Conservation (phyloP, 2,113 vertebrate species). For the Campylomormyrus tamandua region DNA sequence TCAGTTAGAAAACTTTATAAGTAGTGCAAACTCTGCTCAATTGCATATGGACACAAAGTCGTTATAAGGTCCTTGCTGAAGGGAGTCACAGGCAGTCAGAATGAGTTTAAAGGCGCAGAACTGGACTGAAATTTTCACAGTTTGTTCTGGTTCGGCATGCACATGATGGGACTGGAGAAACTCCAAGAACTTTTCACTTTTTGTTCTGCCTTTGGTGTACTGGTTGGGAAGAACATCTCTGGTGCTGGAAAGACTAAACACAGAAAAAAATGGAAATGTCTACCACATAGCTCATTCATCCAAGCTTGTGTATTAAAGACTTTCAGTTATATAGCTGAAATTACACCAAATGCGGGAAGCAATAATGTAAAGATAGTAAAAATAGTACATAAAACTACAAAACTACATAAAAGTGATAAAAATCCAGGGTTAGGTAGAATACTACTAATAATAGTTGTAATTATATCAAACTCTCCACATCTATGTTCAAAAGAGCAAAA, state of each 20-base stretch:
- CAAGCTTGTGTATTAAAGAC: neutral
- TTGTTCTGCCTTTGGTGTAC: conserved; percentile 2
- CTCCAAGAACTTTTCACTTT: neutral
- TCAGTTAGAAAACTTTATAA: neutral
- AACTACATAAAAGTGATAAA: neutral
- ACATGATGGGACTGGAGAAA: neutral
- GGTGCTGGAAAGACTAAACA: neutral
- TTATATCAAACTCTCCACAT: neutral
- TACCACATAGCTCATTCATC: neutral
- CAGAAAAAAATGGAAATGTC: neutral
- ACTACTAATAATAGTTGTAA: neutral
- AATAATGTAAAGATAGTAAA: neutral
- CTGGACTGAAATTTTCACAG: neutral
- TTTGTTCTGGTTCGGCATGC: conserved; percentile 1
- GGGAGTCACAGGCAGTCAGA: neutral
- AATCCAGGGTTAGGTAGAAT: neutral
- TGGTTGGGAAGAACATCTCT: neutral
- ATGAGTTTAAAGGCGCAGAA: neutral
- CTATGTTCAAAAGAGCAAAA: neutral
- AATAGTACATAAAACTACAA: neutral
- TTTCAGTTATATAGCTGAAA: neutral
- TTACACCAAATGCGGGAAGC: neutral
- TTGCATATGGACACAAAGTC: neutral
- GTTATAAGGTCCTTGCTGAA: neutral
- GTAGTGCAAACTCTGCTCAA: neutral